These are phyloP conservation scores for Drosophila nannoptera DNA, from an alignment of 1,140 invertebrate genomes.

Conservation along the genomic window DNA sequence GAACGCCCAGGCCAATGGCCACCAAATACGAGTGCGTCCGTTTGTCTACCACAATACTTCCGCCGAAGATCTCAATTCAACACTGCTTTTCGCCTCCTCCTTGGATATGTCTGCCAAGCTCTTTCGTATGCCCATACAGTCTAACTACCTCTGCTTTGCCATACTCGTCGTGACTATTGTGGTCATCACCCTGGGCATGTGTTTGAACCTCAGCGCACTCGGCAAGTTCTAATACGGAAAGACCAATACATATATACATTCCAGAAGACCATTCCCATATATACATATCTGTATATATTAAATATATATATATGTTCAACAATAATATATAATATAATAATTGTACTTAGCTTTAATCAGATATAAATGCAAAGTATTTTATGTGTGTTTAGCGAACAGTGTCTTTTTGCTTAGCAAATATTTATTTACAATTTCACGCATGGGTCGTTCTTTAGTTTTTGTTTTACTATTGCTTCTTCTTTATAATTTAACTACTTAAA, in stretches of 20 bases:
- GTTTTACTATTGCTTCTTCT: slow-evolving; percentile 42
- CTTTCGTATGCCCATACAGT: slow-evolving; percentile 85
- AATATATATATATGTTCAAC: too few species aligned
- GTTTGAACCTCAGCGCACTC: slow-evolving; percentile 77
- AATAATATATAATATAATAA: neutral
- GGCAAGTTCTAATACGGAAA: slow-evolving; percentile 50
- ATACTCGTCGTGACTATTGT: slow-evolving; percentile 82
- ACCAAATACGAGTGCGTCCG: slow-evolving; percentile 87
- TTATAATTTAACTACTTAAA: slow-evolving; percentile 67
- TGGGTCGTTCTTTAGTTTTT: slow-evolving; percentile 11
- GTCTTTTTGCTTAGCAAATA: slow-evolving; percentile 39
- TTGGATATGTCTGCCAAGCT: slow-evolving; percentile 86
- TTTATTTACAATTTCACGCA: slow-evolving; percentile 64
- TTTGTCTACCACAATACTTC: slow-evolving; percentile 88
- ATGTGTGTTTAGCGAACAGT: slow-evolving; percentile 47
- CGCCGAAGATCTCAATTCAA: slow-evolving; percentile 85
- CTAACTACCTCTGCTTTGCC: slow-evolving; percentile 84
- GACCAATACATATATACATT: too few species aligned
- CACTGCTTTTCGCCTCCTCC: slow-evolving; percentile 87
- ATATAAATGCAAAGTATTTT: slow-evolving; percentile 34
- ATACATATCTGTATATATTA: too few species aligned
- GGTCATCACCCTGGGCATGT: slow-evolving; percentile 85
- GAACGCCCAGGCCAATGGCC: slow-evolving; percentile 85
- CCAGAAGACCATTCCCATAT: too few species aligned
- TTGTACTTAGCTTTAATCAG: slow-evolving; percentile 31